phyloP scores from a whole-genome alignment of 2,797 vertebrate species.

The Bovichtus diacanthus region DNA sequence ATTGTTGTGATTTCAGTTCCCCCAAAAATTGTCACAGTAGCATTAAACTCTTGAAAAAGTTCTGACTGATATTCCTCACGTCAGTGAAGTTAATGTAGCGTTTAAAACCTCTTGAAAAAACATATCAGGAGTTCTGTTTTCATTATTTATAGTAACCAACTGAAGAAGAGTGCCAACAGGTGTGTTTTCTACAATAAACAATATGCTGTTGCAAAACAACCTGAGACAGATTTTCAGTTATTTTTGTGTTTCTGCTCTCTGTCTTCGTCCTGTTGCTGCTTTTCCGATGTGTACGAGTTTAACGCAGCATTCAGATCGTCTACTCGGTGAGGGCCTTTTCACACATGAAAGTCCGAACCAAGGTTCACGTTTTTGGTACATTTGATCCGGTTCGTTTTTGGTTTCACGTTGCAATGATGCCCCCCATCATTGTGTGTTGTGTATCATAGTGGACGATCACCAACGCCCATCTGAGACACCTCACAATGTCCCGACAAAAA shows the following conservation, averaged over 20 bases:
- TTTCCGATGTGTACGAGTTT: not conserved
- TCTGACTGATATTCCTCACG: not conserved
- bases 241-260: not conserved
- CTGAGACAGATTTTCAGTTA: not conserved
- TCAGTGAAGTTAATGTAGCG: not conserved
- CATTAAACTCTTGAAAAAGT: not conserved
- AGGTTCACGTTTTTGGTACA: too few species aligned
- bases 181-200: conserved; percentile 68
- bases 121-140: conserved; percentile 20
- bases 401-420: too few species aligned
- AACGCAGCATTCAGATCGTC: not conserved
- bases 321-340: not conserved
- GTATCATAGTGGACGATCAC: too few species aligned
- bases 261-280: not conserved
- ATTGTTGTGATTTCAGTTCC: not conserved
- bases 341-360: not conserved
- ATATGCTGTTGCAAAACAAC: conserved; percentile 15
- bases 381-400: too few species aligned
- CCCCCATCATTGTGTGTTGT: too few species aligned
- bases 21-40: not conserved
- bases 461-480: too few species aligned
- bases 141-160: conserved; percentile 16
- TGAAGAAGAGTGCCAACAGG: conserved; percentile 49
- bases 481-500: too few species aligned
- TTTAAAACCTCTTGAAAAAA: conserved; percentile 20